Percentiles rank a stretch among this genome's conserved stretches.
Conservation (phyloP, 2,113 vertebrate species). For the Camelus bactrianus region DNA sequence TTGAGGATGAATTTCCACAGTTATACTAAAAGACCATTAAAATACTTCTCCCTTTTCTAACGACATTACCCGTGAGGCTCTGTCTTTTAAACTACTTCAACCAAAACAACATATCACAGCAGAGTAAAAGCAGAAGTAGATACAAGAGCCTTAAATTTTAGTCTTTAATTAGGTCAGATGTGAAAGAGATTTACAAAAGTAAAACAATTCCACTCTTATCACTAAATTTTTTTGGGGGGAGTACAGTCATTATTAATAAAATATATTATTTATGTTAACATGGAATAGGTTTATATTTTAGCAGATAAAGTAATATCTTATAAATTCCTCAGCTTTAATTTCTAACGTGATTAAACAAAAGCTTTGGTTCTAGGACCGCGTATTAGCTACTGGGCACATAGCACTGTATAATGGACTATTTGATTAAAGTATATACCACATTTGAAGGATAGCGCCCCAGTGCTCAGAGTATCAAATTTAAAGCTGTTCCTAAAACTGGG, state of each 20-base stretch:
- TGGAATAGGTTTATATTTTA: neutral
- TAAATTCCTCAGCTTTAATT: neutral
- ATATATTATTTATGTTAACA: neutral
- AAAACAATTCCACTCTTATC: neutral
- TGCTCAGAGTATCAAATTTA: neutral
- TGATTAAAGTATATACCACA: neutral
- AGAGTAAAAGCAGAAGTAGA: neutral
- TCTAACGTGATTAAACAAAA: neutral
- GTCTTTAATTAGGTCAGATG: neutral
- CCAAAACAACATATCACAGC: neutral
- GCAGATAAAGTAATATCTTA: neutral
- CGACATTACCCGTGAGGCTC: neutral
- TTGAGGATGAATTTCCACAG: neutral
- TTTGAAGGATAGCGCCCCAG: neutral
- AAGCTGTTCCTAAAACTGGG: neutral
- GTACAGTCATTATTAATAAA: neutral
- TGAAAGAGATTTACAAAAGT: neutral
- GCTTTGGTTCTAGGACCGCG: neutral
- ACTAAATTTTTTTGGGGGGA: neutral
- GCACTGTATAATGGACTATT: too few species aligned
- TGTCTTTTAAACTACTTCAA: neutral
- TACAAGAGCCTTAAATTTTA: neutral
- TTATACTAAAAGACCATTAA: neutral
- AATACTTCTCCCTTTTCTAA: neutral
- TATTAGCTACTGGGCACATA: neutral